These are phyloP conservation scores for Casuarius casuarius DNA, from an alignment of 2,113 vertebrate genomes.

Conservation along the genomic window DNA sequence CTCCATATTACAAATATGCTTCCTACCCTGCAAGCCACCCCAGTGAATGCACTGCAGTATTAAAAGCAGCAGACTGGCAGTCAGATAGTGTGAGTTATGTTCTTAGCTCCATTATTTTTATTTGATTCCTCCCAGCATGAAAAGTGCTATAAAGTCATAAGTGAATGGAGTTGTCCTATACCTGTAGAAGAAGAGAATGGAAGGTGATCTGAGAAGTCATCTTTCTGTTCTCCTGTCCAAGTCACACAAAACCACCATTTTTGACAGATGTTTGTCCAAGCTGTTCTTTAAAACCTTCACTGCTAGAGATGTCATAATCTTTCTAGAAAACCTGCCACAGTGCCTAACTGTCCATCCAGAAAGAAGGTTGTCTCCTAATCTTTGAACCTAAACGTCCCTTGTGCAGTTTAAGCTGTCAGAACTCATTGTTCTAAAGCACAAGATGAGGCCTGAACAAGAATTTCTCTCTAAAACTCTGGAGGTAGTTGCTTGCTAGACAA, in stretches of 20 bases:
- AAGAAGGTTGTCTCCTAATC: neutral
- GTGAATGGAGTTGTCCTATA: no score
- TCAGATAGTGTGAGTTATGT: neutral
- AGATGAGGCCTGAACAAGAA: neutral
- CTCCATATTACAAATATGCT: neutral
- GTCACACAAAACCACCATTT: neutral
- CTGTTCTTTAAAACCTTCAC: neutral
- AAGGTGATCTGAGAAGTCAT: neutral
- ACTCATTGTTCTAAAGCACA: neutral
- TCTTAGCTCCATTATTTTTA: neutral
- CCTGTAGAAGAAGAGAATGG: neutral
- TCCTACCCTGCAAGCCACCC: neutral
- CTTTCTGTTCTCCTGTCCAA: neutral
- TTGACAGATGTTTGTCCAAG: neutral
- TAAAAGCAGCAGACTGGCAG: neutral
- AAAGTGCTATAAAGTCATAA: neutral
- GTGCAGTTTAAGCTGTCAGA: neutral
- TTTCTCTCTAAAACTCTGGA: neutral
- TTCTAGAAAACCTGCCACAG: neutral
- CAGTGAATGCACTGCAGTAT: neutral
- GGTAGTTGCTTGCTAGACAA: neutral
- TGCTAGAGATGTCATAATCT: neutral
- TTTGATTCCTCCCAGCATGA: neutral
- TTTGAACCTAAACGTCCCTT: neutral
- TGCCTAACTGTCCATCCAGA: neutral